Base-by-base conservation (phyloP, 2,797 vertebrate species). In the Periparus ater region DNA sequence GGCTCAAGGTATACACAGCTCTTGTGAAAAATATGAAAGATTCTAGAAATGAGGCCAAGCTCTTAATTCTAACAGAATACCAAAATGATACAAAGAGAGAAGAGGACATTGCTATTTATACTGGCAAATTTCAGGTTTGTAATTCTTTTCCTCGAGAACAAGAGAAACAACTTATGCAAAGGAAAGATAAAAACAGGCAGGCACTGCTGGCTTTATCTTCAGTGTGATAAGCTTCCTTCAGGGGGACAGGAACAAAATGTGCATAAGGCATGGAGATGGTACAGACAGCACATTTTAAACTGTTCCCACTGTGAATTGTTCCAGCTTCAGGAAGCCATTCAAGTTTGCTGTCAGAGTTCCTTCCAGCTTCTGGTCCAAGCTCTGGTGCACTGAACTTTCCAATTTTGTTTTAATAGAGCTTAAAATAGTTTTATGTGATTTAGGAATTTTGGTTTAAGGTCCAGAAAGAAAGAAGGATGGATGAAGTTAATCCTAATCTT, bases 211-310 rank as follows among this genome's bases (percentile, higher is more conserved):
- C 44, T 91, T 89, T 97, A 78, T 93, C 88, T 82, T 60, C 45
- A 38, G 34, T 38, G 54, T 66, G 94, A 92, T 94, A 88, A 85
- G 66, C 88, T 79, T 78, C 82, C 92, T 94, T 91, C 88, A 71
- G 91, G 79, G 74, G 79, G 36, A 70, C 71, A 63, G 60, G 85
- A 94, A 71, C 79, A 83, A 83, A 82, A 78, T 85, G 13, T 80
- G 77, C 68, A 60, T 22, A 32, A 92, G 76, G 62, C 61, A 76
- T 29, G 40, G 44, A 51, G 74, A 67, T 68, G 26, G 42, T n/a
- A 68, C 76, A 78, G 65, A 13, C 51, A 57, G 72, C 44, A 55
- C 61, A 66, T 91, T 87, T 95, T 79, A 91, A 92, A 75, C 47
- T 83, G 34, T 60, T 85, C 44, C 74, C 63, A 57, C 55, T 68